These are phyloP conservation scores for Plagodis pulveraria DNA, from an alignment of 2,888 invertebrate genomes.

Conservation along the genomic window DNA sequence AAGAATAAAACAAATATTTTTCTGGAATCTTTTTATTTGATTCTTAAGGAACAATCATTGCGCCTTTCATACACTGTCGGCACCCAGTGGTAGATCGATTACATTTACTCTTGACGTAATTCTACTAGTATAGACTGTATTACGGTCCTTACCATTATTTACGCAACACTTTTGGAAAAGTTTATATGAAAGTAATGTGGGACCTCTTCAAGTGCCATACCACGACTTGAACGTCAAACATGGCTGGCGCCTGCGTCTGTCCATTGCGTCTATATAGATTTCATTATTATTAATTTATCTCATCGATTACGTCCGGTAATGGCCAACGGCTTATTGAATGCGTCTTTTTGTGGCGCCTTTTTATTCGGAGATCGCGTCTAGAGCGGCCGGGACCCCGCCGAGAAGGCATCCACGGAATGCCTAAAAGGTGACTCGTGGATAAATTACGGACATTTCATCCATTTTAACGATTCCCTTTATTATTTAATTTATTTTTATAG, in stretches of 20 bases:
- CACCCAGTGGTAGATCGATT: too few relatives aligned
- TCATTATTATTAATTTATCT: slow-evolving; percentile 82
- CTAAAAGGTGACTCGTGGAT: slow-evolving; percentile 84
- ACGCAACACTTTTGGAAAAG: too few relatives aligned
- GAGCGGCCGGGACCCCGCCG: slow-evolving; percentile 78
- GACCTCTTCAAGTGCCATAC: background rate
- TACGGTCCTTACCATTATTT: too few relatives aligned
- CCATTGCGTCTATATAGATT: slow-evolving; percentile 59
- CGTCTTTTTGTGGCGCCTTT: slow-evolving; percentile 84
- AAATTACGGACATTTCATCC: slow-evolving; percentile 84
- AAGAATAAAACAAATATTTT: too few relatives aligned
- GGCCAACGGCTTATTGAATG: slow-evolving; percentile 82
- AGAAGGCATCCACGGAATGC: slow-evolving; percentile 82
- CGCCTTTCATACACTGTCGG: too few relatives aligned
- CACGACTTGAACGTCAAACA: slow-evolving; percentile 42
- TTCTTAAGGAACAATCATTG: too few relatives aligned
- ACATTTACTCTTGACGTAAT: too few relatives aligned
- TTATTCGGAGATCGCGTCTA: slow-evolving; percentile 80
- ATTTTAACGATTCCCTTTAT: slow-evolving; percentile 85
- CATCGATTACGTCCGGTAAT: slow-evolving; percentile 82
- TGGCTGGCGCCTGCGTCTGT: slow-evolving; percentile 44
- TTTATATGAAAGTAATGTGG: too few relatives aligned
- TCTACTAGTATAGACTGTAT: too few relatives aligned
- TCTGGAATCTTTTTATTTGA: too few relatives aligned
- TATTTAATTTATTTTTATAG: slow-evolving; percentile 85